Evolutionary conservation across 2,113 vertebrate genomes (phyloP).

Genomic region (Leucopternis melanops): DNA sequence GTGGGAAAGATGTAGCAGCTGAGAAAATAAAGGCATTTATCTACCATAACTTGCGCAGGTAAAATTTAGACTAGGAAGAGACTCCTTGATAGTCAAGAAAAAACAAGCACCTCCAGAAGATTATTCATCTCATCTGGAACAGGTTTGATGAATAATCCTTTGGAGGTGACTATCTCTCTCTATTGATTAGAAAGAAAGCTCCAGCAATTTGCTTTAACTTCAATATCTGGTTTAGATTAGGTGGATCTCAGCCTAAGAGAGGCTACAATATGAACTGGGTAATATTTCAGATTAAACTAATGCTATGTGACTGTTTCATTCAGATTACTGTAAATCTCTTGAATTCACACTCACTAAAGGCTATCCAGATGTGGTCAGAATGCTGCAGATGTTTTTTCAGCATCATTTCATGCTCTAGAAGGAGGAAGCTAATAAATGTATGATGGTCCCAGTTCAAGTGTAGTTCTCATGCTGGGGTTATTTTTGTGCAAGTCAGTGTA

Average conservation of each 20-base stretch:
- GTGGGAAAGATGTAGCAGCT: background rate
- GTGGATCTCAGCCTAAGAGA: background rate
- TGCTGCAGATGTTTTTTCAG: background rate
- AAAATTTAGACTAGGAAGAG: background rate
- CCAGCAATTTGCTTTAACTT: background rate
- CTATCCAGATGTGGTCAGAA: background rate
- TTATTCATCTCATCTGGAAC: background rate
- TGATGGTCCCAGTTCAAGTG: background rate
- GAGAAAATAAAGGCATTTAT: background rate
- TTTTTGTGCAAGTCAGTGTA: background rate
- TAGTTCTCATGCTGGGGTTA: background rate
- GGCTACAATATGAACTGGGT: background rate
- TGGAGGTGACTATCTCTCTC: background rate
- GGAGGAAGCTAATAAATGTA: background rate
- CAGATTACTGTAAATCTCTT: background rate
- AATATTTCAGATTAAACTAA: background rate
- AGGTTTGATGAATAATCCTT: background rate
- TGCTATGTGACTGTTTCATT: background rate
- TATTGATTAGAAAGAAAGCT: background rate
- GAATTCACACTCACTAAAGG: background rate
- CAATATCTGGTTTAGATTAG: background rate
- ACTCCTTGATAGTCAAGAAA: background rate
- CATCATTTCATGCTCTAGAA: background rate
- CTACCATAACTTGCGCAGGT: background rate
- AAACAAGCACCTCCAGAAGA: background rate